phyloP scores from a whole-genome alignment of 2,888 invertebrate genomes.

The Plagodis pulveraria region DNA sequence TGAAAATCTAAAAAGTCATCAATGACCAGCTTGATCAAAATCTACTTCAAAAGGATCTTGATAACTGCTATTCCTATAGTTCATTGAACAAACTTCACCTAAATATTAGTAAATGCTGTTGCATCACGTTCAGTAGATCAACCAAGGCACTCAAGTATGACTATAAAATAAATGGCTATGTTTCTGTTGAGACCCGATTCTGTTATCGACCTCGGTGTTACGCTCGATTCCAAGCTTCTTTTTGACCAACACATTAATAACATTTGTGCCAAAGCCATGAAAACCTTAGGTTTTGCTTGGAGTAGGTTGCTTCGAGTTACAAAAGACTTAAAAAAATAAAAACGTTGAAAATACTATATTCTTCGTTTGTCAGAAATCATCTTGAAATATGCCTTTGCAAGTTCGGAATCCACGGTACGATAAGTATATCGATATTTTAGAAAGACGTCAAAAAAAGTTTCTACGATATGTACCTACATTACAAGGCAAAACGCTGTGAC shows the following conservation, averaged over 20 bases:
- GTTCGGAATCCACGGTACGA: background rate
- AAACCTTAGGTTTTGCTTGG: background rate
- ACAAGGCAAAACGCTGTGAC: background rate
- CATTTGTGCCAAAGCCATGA: background rate
- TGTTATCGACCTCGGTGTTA: background rate
- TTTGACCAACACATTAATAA: background rate
- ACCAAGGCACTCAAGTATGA: background rate
- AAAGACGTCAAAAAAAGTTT: conserved; percentile 1
- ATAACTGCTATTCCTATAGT: background rate
- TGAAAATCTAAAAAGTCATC: background rate
- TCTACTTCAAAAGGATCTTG: conserved; percentile 1
- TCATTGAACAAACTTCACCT: background rate
- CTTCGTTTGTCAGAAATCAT: background rate
- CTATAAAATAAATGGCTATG: background rate
- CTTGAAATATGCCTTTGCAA: background rate
- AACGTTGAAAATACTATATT: too few relatives aligned
- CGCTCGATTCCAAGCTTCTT: too few relatives aligned
- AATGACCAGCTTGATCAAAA: background rate
- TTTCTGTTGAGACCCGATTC: background rate
- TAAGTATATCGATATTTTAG: background rate
- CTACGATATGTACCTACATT: background rate
- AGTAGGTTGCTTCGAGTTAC: background rate
- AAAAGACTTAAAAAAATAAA: too few relatives aligned
- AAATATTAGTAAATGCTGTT: background rate
- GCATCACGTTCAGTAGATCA: background rate